Percentiles rank a stretch among this genome's conserved stretches.
Conservation (phyloP, 2,888 invertebrate genomes). For the Actias luna region DNA sequence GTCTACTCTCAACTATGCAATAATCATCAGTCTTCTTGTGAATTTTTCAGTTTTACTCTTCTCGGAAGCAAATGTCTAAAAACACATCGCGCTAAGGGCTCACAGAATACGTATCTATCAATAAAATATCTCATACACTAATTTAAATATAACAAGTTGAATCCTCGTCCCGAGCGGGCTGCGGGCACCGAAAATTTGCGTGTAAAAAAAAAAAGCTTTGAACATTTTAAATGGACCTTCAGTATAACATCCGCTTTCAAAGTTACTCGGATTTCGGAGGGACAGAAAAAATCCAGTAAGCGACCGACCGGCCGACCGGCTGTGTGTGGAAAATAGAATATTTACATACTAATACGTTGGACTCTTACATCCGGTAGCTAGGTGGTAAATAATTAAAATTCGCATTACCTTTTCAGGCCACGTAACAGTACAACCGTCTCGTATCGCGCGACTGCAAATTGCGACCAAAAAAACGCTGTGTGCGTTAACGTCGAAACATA, state of each 20-base stretch:
- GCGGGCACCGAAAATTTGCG: background rate
- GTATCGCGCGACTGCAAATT: background rate
- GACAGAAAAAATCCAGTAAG: constrained; percentile 13
- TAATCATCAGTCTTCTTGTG: no score
- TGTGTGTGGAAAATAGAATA: constrained; percentile 3
- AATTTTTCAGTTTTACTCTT: no score
- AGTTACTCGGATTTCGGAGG: constrained; percentile 2
- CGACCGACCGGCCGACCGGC: constrained; percentile 5
- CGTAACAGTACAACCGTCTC: background rate
- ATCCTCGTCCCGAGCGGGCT: background rate
- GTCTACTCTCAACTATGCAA: no score
- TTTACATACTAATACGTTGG: constrained; percentile 16
- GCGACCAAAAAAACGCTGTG: background rate
- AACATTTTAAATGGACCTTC: background rate
- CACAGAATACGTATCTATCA: background rate
- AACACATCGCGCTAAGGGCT: no score
- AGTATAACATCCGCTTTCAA: background rate
- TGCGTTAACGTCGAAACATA: no score
- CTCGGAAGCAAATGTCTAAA: no score
- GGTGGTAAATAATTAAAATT: constrained; percentile 1
- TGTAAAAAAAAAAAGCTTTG: background rate
- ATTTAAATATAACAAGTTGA: background rate
- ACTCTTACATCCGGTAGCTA: constrained; percentile 1
- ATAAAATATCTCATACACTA: background rate
- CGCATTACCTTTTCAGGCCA: background rate